These are phyloP conservation scores for Rhinopomastus cyanomelas DNA, from an alignment of 2,113 vertebrate species.

Conservation along the genomic window DNA sequence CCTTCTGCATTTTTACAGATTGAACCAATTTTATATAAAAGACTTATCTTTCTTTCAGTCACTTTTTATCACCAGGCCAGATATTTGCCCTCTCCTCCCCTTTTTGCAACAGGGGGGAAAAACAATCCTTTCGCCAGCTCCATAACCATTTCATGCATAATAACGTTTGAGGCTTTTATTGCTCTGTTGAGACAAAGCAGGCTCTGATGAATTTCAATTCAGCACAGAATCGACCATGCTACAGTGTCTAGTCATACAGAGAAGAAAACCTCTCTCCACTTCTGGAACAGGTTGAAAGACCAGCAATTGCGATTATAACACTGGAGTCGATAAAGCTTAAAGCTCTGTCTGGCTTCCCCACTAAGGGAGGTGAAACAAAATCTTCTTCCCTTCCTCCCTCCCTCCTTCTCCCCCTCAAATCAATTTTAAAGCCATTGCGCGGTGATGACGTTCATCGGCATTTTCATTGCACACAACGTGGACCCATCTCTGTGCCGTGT, in stretches of 20 bases:
- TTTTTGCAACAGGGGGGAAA: conserved; percentile 1
- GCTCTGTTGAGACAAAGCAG: conserved; percentile 67
- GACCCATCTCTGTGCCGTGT: conserved; percentile 1
- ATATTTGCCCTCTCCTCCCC: neutral
- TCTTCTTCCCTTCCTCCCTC: neutral
- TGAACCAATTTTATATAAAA: neutral
- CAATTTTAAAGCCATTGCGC: conserved; percentile 27
- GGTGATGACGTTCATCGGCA: neutral
- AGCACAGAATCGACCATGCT: conserved; percentile 28
- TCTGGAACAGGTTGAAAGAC: conserved; percentile 52
- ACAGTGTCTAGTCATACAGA: conserved; percentile 36
- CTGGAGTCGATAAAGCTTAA: conserved; percentile 62
- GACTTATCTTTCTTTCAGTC: neutral
- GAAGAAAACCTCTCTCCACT: conserved; percentile 48
- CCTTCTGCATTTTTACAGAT: neutral
- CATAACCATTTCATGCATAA: conserved; percentile 76
- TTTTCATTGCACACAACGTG: conserved; percentile 5
- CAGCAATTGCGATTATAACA: conserved; percentile 50
- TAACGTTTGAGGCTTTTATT: conserved; percentile 76
- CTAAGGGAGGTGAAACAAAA: conserved; percentile 52
- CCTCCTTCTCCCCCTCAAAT: neutral
- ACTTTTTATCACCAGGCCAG: conserved; percentile 21
- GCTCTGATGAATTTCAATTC: conserved; percentile 75
- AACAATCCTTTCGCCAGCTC: conserved; percentile 15
- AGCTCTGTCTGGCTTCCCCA: conserved; percentile 49